Base-by-base conservation (phyloP, 2,888 invertebrate species). In the Himalopsyche tibetana region DNA sequence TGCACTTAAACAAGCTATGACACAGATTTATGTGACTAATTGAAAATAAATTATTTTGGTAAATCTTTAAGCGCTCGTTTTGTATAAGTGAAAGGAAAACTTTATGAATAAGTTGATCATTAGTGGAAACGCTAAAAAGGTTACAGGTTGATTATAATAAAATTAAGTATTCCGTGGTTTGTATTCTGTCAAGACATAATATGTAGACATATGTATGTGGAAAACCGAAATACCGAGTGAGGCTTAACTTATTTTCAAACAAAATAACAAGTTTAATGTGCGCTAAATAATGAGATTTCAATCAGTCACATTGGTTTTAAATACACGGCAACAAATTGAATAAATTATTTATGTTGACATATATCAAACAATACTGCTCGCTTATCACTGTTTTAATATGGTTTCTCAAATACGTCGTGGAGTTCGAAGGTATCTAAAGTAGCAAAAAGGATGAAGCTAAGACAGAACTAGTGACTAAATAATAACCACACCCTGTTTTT, bases 31-130 rank as follows among this genome's bases (percentile, higher is more conserved):
- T 51, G 15, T 4, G 51, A 51, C 15, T 15, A 51, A 51, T 51
- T 51, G 51, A 51, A 15, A 15, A 15, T 19, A 6, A 63, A 63
- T 63, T 63, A 63, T 63, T 63, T 63, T 15, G 9, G 12, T 19
- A 63, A 63, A n/a, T 4, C n/a, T 28, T 19, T 28, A 63, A 63
- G 15, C 8, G 15, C 63, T 63, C 19, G 28, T 63, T n/a, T 63
- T 11, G 19, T 9, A 11, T 6, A 63, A 8, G 19, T 19, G 63
- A 5, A 12, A 55, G 63, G 6, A 28, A 63, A 63, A 63, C 63
- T 63, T 63, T 63, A 28, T 63, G 63, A 63, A 63, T 63, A 63
- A 63, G 63, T 63, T 19, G 15, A 63, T 63, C 15, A 28, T 63
- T 9, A 63, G 19, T 63, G 19, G 15, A 63, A 63, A 63, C 63